phyloP scores from a whole-genome alignment of 2,113 vertebrate genomes.

The Zapus hudsonius region DNA sequence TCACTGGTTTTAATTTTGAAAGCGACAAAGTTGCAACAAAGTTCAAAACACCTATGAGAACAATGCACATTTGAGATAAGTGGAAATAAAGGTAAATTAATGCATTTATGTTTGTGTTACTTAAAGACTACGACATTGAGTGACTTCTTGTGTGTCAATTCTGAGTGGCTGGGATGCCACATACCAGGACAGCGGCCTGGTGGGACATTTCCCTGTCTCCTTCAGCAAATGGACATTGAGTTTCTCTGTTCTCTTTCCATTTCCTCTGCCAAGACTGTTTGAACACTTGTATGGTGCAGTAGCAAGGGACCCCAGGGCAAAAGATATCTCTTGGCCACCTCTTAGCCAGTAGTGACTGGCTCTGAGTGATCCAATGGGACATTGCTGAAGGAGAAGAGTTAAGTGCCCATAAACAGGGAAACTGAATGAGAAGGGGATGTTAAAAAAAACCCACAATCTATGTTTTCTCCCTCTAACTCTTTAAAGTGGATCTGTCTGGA shows the following conservation, averaged over 20 bases:
- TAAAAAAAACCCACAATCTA: not conserved
- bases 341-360: not conserved
- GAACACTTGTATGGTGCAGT: not conserved
- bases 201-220: not conserved
- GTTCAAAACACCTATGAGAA: not conserved
- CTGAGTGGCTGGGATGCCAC: not conserved
- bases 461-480: not conserved
- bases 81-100: not conserved
- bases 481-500: not conserved
- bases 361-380: no score
- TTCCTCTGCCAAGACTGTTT: not conserved
- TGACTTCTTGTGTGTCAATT: not conserved
- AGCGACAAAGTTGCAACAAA: not conserved
- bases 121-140: not conserved
- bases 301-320: not conserved
- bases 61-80: not conserved
- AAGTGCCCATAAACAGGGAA: not conserved
- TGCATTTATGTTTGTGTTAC: not conserved
- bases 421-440: not conserved
- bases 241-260: not conserved
- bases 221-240: not conserved
- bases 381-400: not conserved
- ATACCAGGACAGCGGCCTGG: not conserved
- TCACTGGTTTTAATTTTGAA: not conserved
- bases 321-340: not conserved